Evolutionary conservation across 2,113 vertebrate genomes (phyloP), one percentile per base, ranked within the genome.

Genomic region (Ceyx melanurus): DNA sequence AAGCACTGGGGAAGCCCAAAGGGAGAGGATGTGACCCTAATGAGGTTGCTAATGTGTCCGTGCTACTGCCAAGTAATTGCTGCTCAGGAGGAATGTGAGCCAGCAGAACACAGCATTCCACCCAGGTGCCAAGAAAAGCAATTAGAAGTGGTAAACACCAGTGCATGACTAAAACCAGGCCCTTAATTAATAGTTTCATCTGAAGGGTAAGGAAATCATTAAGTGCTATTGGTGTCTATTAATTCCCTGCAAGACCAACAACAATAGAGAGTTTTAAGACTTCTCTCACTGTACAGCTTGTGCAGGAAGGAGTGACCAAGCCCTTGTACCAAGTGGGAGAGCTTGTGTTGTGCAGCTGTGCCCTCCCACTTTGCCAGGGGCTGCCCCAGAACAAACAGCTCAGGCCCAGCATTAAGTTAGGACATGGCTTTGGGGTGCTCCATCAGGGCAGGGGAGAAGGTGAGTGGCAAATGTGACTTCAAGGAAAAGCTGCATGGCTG

Each of bases 111-210:
- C 28, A 33, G 50, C 76, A 53, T 92, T 91, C 85, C 61, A 92
- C 76, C 64, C 82, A 86, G 89, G 78, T 3, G 3, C 89, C 76
- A 89, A 77, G 82, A 89, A 93, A 92, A 95, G 89, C 86, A 95
- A 94, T 93, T 91, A 93, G 83, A 91, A 73, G 61, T 86, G 37
- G 11, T 94, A 80, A 94, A 93, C 90, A 87, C 66, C 85, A 89
- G 68, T 35, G 70, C 79, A 82, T 89, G 90, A 53, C 88, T 94
- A 66, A 90, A 95, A 77, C 45, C 40, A 67, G 84, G 74, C 31
- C 60, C 76, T 89, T 94, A 91, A 95, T 96, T 94, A 95, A 94
- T 86, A 87, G 84, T 60, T 95, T 92, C 28, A 89, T 80, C 71
- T 88, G 77, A 95, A 85, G 61, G 40, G 79, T 88, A 89, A 86